Percentiles rank a stretch among this genome's conserved stretches.
Evolutionary conservation across 2,888 invertebrate genomes (phyloP).

Genomic region (Apodemia zela): DNA sequence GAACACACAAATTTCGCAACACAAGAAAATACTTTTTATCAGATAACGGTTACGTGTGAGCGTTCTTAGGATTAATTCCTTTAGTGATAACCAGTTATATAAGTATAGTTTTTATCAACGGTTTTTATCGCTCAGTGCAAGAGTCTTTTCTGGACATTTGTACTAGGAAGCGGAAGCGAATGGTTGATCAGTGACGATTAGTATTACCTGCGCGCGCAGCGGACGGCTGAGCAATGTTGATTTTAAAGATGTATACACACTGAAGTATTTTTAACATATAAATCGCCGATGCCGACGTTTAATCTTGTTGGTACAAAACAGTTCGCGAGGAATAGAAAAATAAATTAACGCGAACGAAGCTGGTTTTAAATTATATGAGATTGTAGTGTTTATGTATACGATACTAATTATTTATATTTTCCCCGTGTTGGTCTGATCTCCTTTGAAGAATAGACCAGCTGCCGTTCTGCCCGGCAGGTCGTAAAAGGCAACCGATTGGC

Average conservation of each 20-base stretch:
- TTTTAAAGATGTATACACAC: conserved; percentile 25
- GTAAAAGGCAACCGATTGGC: no score
- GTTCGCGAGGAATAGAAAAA: no score
- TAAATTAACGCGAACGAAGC: no score
- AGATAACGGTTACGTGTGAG: conserved; percentile 1
- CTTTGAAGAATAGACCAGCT: no score
- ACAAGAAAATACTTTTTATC: conserved; percentile 13
- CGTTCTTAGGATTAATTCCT: neutral
- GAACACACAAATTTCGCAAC: neutral
- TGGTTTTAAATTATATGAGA: no score
- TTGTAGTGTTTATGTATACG: no score
- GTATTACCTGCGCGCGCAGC: conserved; percentile 37
- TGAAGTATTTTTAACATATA: no score
- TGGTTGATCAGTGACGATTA: conserved; percentile 32
- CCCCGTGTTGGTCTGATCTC: no score
- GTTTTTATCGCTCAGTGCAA: conserved; percentile 14
- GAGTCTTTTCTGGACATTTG: conserved; percentile 22
- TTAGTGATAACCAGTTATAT: neutral
- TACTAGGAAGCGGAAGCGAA: conserved; percentile 46
- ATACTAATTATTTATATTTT: no score
- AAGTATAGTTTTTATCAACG: conserved; percentile 7
- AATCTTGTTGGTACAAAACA: no score
- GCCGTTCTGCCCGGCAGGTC: no score
- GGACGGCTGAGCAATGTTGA: conserved; percentile 34
- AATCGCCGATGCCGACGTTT: no score